phyloP scores from a whole-genome alignment of 1,140 invertebrate species.

The Steinernema khuongi region DNA sequence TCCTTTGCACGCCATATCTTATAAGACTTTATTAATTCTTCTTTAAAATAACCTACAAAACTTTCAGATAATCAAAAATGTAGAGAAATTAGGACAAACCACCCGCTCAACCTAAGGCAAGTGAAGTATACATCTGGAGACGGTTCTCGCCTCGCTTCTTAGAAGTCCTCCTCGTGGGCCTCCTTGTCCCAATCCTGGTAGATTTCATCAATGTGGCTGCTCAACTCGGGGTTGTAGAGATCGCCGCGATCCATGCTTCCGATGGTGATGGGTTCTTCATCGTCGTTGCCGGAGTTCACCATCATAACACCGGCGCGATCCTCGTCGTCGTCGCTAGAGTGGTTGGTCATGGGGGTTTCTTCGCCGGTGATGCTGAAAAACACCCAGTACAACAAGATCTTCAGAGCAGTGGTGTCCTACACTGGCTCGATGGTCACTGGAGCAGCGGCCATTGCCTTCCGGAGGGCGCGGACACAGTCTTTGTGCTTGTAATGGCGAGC shows the following conservation, averaged over 20 bases:
- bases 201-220: background rate
- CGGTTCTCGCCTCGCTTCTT: background rate
- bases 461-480: background rate
- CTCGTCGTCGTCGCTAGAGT: background rate
- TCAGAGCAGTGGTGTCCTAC: background rate
- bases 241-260: background rate
- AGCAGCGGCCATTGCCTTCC: no score
- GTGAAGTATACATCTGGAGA: background rate
- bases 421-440: no score
- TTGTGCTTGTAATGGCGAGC: constrained; percentile 48
- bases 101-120: background rate
- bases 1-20: background rate
- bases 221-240: background rate
- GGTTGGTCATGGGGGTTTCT: background rate
- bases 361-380: background rate
- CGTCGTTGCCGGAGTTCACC: background rate
- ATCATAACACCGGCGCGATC: background rate
- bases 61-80: background rate
- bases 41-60: background rate
- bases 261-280: background rate
- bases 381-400: background rate
- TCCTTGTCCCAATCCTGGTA: background rate
- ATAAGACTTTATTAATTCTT: background rate
- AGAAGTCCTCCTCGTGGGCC: no score
- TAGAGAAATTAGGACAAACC: background rate